Base-by-base conservation (phyloP, 1,140 invertebrate species). In the Babylonia areolata region DNA sequence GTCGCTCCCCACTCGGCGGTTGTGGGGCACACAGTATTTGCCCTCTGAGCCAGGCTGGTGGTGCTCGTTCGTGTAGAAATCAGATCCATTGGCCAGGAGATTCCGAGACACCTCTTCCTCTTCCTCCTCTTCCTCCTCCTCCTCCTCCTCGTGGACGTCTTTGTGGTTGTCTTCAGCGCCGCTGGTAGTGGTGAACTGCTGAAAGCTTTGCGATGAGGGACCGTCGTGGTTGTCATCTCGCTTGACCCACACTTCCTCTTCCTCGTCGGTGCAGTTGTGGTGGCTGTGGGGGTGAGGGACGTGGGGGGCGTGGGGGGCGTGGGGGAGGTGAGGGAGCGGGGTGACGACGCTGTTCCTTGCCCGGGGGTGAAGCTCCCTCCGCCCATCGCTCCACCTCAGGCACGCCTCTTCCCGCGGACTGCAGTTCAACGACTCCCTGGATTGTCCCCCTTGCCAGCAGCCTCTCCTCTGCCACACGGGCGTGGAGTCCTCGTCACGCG, bases 271-370 rank as follows among this genome's bases (percentile, higher is more conserved):
- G n/a, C 35, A 11, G 79, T 6, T 31, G 2, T 81, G 28, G 1
- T 81, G 15, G 17, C 42, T 33, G 39, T 75, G 64, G 23, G 71
- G 35, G 11, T 75, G 54, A 15, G 71, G 35, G 3, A 17, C 28
- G 69, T 75, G 28, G 69, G 9, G 17, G 37, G 31, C 31, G 37
- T 64, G 40, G 39, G 81, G 58, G 81, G 33, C 35, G 6, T 42
- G 35, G 6, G 69, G 3, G 40, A 73, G 42, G 35, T 33, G 58
- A 40, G n/a, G n/a, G 37, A 73, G 64, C 82, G 46, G n/a, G n/a
- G 12, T 84, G 64, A 69, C 35, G 3, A 84, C 40, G 82, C 82
- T 84, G 82, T 84, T 73, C 39, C 82, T 84, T 11, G 82, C 82
- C 2, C 40, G 39, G 35, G 82, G 82, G n/a, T 84, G 82, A 2